These are phyloP conservation scores for Helicoverpa zea DNA, from an alignment of 1,140 invertebrate genomes.

Conservation along the genomic window DNA sequence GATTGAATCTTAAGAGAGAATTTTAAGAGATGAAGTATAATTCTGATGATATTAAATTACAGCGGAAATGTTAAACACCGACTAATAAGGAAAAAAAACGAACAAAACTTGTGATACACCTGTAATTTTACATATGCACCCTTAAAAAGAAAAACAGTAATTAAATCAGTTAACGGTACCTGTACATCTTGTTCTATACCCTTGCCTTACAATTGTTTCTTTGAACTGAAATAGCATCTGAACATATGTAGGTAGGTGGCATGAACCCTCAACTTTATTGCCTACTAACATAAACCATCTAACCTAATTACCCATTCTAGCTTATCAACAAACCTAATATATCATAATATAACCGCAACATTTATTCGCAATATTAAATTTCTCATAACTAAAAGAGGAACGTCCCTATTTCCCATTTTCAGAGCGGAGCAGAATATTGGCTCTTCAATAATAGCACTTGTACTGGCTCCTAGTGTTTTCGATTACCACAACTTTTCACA, in stretches of 20 bases:
- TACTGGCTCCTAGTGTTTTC: conserved; percentile 26
- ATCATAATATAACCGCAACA: neutral
- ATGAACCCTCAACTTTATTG: conserved; percentile 2
- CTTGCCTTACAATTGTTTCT: neutral
- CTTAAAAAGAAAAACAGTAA: conserved; percentile 2
- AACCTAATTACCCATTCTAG: neutral
- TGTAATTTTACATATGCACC: conserved; percentile 21
- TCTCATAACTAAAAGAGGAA: neutral
- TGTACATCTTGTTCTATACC: conserved; percentile 6
- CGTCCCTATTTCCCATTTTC: neutral
- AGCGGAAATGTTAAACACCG: neutral
- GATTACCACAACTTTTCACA: conserved; percentile 42
- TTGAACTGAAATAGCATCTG: no score
- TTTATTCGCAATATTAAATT: conserved; percentile 12
- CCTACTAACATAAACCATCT: conserved; percentile 2
- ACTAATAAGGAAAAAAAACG: neutral
- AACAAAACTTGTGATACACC: neutral
- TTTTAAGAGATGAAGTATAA: neutral
- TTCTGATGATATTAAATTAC: neutral
- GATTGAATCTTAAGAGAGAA: conserved; percentile 3
- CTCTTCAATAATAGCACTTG: neutral
- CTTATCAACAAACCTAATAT: conserved; percentile 8
- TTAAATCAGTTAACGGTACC: conserved; percentile 1
- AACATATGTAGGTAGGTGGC: neutral
- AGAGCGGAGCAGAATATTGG: conserved; percentile 28